These are phyloP conservation scores for Cerceris rybyensis DNA, from an alignment of 2,888 invertebrate genomes.

Conservation along the genomic window DNA sequence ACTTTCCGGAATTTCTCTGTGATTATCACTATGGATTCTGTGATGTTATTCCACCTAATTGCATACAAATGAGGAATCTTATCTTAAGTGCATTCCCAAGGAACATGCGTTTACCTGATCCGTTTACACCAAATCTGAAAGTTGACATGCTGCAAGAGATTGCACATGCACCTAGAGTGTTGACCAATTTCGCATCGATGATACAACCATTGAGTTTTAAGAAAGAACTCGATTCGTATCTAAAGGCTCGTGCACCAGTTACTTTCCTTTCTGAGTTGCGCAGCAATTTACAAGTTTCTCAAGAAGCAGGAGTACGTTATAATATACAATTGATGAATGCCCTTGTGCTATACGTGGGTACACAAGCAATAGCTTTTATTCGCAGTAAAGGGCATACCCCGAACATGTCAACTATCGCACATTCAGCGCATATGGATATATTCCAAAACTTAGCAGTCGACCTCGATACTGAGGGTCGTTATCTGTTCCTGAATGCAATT, in stretches of 20 bases:
- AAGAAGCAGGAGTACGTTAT: constrained; percentile 95
- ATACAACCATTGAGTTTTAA: constrained; percentile 95
- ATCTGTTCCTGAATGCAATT: constrained; percentile 98
- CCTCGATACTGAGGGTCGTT: constrained; percentile 98
- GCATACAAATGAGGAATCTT: constrained; percentile 99
- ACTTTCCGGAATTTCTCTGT: constrained; percentile 99
- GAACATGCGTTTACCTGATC: constrained; percentile 99
- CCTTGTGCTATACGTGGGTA: constrained; percentile 98
- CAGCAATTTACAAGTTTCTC: constrained; percentile 91
- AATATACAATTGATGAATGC: constrained; percentile 99
- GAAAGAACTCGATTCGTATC: constrained; percentile 97
- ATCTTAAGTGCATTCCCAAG: constrained; percentile 99
- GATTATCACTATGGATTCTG: constrained; percentile 99
- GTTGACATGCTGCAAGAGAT: constrained; percentile 96
- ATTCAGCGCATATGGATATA: constrained; percentile 99
- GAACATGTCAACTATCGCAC: constrained; percentile 98
- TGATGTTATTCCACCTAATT: constrained; percentile 99
- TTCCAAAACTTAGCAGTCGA: constrained; percentile 99
- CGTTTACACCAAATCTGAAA: constrained; percentile 98
- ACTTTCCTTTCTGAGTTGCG: constrained; percentile 97
- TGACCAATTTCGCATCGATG: constrained; percentile 92
- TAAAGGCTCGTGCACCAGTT: constrained; percentile 96
- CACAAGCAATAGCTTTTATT: constrained; percentile 96
- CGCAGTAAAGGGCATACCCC: constrained; percentile 95
- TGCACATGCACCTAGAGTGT: constrained; percentile 92